Evolutionary conservation across 2,797 vertebrate species (phyloP).

Genomic region (Sebastes taczanowskii): DNA sequence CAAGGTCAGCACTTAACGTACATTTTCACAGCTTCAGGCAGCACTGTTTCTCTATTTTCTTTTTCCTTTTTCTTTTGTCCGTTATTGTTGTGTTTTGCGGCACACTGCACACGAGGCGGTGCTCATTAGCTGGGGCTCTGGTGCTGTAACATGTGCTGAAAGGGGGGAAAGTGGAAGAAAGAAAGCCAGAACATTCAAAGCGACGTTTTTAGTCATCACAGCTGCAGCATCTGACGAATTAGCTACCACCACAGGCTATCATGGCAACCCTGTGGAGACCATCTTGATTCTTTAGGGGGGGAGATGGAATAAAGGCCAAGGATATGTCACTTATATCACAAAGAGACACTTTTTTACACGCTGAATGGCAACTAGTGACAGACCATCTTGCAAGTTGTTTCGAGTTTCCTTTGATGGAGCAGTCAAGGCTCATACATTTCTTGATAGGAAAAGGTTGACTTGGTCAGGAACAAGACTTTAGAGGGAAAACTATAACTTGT

Average conservation of each 20-base stretch:
- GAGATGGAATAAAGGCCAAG: slow-evolving; percentile 27
- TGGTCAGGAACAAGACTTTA: slow-evolving; percentile 45
- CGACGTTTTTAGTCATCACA: slow-evolving; percentile 43
- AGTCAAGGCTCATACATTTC: slow-evolving; percentile 59
- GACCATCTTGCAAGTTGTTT: slow-evolving; percentile 14
- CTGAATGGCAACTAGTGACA: slow-evolving; percentile 34
- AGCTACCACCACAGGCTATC: slow-evolving; percentile 20
- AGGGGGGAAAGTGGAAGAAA: background rate
- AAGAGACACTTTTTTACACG: background rate
- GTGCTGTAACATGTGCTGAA: slow-evolving; percentile 22
- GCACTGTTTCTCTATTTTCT: background rate
- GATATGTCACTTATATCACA: slow-evolving; percentile 43
- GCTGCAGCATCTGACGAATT: slow-evolving; percentile 50
- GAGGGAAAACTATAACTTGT: slow-evolving; percentile 8
- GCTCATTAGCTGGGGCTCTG: slow-evolving; percentile 50
- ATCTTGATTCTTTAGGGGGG: slow-evolving; percentile 37
- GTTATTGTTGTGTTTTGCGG: slow-evolving; percentile 49
- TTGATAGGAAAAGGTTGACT: slow-evolving; percentile 35
- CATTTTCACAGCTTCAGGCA: slow-evolving; percentile 71
- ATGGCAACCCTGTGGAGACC: slow-evolving; percentile 26
- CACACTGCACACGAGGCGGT: slow-evolving; percentile 27
- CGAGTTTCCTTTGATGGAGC: slow-evolving; percentile 43
- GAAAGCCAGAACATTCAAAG: slow-evolving; percentile 36
- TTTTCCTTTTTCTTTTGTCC: background rate
- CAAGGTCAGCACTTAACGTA: slow-evolving; percentile 76